Conservation (phyloP, 1,140 invertebrate genomes). For the Zaprionus ghesquierei region DNA sequence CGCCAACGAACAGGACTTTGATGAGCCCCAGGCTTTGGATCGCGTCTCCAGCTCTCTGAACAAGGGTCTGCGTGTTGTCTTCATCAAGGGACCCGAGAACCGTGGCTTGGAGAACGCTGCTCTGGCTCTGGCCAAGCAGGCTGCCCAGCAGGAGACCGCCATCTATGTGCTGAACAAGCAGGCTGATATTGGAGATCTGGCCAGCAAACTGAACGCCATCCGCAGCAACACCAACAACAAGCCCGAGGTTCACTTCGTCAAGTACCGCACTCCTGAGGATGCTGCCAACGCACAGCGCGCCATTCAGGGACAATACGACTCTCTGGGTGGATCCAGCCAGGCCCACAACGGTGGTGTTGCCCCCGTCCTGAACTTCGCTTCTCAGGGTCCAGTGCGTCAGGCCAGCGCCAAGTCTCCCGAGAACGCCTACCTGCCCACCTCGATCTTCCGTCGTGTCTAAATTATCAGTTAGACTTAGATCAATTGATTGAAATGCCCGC, state of each 20-base stretch:
- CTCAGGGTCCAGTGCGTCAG: constrained; percentile 62
- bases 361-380: constrained; percentile 75
- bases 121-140: constrained; percentile 55
- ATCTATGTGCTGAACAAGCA: constrained; percentile 76
- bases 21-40: constrained; percentile 55
- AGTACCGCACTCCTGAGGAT: constrained; percentile 72
- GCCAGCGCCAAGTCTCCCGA: constrained; percentile 56
- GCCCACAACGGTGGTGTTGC: constrained; percentile 66
- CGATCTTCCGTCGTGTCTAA: constrained; percentile 76
- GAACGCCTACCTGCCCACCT: constrained; percentile 71
- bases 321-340: constrained; percentile 54
- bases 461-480: constrained; percentile 43
- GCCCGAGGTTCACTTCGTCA: constrained; percentile 76
- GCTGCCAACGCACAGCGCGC: constrained; percentile 69
- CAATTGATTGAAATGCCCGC: constrained; percentile 47
- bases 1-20: constrained; percentile 65
- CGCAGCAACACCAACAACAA: constrained; percentile 66
- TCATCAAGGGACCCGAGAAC: constrained; percentile 71
- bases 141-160: constrained; percentile 67
- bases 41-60: constrained; percentile 50
- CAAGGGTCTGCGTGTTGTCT: constrained; percentile 66
- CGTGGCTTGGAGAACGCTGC: constrained; percentile 61
- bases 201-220: constrained; percentile 65
- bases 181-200: constrained; percentile 70
- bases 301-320: constrained; percentile 67